Evolutionary conservation across 1,140 invertebrate genomes (phyloP).

Genomic region (Drosophila neocordata): DNA sequence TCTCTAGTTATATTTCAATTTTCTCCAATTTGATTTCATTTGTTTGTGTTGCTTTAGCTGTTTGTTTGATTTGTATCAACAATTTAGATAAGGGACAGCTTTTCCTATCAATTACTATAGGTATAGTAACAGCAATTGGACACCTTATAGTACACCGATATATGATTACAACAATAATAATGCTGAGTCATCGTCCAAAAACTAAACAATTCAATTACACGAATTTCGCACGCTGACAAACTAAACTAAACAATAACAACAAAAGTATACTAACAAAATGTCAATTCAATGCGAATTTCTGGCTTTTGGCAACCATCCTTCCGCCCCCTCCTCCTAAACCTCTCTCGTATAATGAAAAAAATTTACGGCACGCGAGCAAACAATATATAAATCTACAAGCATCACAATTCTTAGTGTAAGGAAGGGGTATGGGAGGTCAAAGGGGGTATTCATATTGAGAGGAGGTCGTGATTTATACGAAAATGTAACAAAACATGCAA

Average conservation of each 20-base stretch:
- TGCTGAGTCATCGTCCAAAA: neutral
- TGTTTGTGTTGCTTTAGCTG: neutral
- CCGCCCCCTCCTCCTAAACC: no score
- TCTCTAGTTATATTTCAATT: neutral
- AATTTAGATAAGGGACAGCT: neutral
- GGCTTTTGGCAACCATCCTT: no score
- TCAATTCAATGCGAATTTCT: neutral
- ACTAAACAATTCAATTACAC: conserved; percentile 2
- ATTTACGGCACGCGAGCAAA: conserved; percentile 49
- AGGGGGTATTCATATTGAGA: neutral
- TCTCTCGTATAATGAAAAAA: conserved; percentile 12
- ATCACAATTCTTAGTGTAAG: neutral
- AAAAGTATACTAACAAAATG: neutral
- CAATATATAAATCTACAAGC: conserved; percentile 10
- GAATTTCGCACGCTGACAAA: conserved; percentile 4
- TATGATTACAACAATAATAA: conserved; percentile 23
- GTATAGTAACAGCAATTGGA: conserved; percentile 26
- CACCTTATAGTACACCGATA: conserved; percentile 8
- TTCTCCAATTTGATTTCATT: neutral
- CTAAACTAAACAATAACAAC: neutral
- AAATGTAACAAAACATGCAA: conserved; percentile 51
- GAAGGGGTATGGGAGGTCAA: neutral
- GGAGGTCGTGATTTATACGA: conserved; percentile 55
- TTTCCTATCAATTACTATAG: neutral
- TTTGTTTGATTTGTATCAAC: neutral